Evolutionary conservation across 2,888 invertebrate species (phyloP), one percentile per base, ranked within the genome.

Genomic region (Thereva nobilitata): DNA sequence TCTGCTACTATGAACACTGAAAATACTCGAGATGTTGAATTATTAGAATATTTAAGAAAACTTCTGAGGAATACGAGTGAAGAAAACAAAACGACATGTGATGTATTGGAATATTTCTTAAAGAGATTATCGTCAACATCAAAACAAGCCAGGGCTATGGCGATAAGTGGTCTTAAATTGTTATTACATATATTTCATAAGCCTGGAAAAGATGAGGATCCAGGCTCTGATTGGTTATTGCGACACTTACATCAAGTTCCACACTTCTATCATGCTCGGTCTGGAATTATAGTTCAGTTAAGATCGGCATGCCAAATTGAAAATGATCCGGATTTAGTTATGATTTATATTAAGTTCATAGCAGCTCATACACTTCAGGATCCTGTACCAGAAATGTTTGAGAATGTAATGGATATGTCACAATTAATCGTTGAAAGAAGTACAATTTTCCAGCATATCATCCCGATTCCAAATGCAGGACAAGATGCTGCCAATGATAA

Each of bases 351-450:
- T 65, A 86, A 86, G 71, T 96, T 95, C 81, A 86, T 97, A 53
- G 89, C 94, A 0, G 83, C 86, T 2, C 89, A 93, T 78, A 89
- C 90, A 1, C 78, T 82, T 34, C 85, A 87, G 66, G 88, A 89
- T 75, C 82, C 86, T 3, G 84, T 89, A 1, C 84, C 86, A 0
- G 88, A 89, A 69, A 82, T 90, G 74, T 84, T 87, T 52, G 89
- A 89, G 73, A 81, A 90, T 56, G 87, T 84, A 0, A 85, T 89
- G 81, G 96, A 96, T 78, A 86, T 97, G 78, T 92, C 94, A 8
- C 94, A 95, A 72, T 83, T 96, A 72, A 90, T 97, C 70, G 95
- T 97, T 66, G 96, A 97, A 80, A 85, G 97, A 12, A 90, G 91
- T 70, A 91, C 92, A 5, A 90, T 97, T 74, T 89, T 93, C 74